Evolutionary conservation across 2,113 vertebrate genomes (phyloP).

Genomic region (Ictidomys tridecemlineatus): DNA sequence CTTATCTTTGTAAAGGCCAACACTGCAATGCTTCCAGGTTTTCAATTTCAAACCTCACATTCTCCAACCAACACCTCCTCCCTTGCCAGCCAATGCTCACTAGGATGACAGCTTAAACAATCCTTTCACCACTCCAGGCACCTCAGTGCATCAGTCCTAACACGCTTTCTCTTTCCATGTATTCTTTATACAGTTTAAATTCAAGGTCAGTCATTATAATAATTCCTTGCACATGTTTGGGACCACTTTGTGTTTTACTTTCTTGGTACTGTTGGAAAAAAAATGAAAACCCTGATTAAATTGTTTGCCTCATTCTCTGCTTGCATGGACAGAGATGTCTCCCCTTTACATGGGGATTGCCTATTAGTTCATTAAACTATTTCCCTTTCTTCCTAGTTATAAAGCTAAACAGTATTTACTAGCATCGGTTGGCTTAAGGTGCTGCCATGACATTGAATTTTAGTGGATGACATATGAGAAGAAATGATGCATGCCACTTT

Average conservation of each 20-base stretch:
- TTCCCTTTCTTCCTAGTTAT: neutral
- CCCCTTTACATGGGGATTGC: neutral
- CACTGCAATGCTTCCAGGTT: neutral
- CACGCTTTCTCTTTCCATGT: neutral
- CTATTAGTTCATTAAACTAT: neutral
- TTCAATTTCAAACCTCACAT: neutral
- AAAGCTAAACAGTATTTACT: conserved; percentile 24
- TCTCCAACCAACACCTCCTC: neutral
- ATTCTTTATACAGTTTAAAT: neutral
- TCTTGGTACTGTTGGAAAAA: neutral
- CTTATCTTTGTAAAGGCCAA: neutral
- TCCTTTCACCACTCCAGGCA: neutral
- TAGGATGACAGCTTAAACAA: neutral
- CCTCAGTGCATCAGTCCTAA: neutral
- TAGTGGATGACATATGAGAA: neutral
- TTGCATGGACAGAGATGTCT: neutral
- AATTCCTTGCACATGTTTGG: neutral
- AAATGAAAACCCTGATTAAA: neutral
- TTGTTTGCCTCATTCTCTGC: neutral
- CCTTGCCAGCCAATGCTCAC: neutral
- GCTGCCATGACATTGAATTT: neutral
- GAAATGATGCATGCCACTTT: neutral
- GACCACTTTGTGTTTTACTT: neutral
- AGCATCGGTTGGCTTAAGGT: neutral
- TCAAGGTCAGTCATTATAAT: neutral